Conservation (phyloP, 2,113 vertebrate genomes). For the Dipodomys spectabilis region DNA sequence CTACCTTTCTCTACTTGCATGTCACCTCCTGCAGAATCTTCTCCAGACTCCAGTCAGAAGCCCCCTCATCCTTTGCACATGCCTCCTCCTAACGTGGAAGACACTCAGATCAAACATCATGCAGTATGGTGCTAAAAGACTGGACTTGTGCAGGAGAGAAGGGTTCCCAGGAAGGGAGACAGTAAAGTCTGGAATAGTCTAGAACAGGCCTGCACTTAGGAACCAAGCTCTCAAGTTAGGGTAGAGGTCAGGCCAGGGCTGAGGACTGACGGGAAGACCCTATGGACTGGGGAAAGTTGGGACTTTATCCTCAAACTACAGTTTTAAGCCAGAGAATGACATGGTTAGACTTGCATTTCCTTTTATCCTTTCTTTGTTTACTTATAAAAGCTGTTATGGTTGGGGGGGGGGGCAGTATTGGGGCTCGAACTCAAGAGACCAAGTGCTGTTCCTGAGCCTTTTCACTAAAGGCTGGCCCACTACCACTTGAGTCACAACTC, state of each 20-base stretch:
- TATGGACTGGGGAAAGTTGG: not conserved
- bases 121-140: not conserved
- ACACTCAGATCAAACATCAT: not conserved
- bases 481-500: too few relatives aligned
- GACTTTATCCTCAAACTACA: slow-evolving; percentile 53
- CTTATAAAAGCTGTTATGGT: not conserved
- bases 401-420: too few relatives aligned
- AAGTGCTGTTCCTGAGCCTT: not conserved
- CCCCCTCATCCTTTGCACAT: not conserved
- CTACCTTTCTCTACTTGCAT: not conserved
- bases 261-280: not conserved
- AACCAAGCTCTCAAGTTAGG: not conserved
- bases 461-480: not conserved
- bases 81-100: not conserved
- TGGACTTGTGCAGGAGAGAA: not conserved
- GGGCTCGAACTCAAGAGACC: too few relatives aligned
- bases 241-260: not conserved
- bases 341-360: slow-evolving; percentile 41
- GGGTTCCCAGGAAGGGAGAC: not conserved
- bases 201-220: not conserved
- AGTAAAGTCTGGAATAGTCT: not conserved
- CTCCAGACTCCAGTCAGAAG: not conserved
- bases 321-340: slow-evolving; percentile 28
- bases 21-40: not conserved
- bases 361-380: slow-evolving; percentile 57